Conservation (phyloP, 2,113 vertebrate species). For the Planiliza haematocheilus region DNA sequence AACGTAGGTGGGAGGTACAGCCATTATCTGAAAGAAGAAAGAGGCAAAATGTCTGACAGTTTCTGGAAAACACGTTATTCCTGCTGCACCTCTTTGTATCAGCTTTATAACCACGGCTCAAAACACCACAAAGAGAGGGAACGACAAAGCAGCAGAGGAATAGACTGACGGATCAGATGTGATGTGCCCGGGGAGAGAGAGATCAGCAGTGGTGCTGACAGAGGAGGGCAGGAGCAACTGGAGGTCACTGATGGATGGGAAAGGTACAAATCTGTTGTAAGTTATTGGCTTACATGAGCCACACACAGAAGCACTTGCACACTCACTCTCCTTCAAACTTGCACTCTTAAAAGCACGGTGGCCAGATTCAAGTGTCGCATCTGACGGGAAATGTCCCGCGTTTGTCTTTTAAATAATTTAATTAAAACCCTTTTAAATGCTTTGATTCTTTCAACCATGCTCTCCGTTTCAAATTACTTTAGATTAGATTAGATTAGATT, state of each 20-base stretch:
- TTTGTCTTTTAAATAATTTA: neutral
- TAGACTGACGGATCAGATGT: constrained; percentile 26
- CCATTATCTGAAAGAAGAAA: constrained; percentile 87
- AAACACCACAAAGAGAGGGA: constrained; percentile 1
- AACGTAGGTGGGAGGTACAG: constrained; percentile 92
- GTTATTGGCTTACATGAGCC: neutral
- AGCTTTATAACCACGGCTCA: neutral
- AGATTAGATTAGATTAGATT: too few species aligned
- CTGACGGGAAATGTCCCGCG: neutral
- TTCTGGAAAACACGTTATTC: too few species aligned
- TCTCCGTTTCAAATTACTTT: neutral
- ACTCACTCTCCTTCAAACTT: neutral
- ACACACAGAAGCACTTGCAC: neutral
- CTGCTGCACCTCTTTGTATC: neutral
- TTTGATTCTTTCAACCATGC: neutral
- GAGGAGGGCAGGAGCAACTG: neutral
- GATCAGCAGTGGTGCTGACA: neutral
- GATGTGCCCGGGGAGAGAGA: neutral
- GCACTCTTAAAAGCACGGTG: neutral
- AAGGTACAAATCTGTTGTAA: constrained; percentile 2
- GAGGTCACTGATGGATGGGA: constrained; percentile 24
- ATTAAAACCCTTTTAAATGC: too few species aligned
- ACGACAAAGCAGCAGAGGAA: neutral
- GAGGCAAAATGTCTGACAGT: neutral
- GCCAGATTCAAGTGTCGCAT: neutral